Base-by-base conservation (phyloP, 1,140 invertebrate genomes). In the Brachystomella parvula region DNA sequence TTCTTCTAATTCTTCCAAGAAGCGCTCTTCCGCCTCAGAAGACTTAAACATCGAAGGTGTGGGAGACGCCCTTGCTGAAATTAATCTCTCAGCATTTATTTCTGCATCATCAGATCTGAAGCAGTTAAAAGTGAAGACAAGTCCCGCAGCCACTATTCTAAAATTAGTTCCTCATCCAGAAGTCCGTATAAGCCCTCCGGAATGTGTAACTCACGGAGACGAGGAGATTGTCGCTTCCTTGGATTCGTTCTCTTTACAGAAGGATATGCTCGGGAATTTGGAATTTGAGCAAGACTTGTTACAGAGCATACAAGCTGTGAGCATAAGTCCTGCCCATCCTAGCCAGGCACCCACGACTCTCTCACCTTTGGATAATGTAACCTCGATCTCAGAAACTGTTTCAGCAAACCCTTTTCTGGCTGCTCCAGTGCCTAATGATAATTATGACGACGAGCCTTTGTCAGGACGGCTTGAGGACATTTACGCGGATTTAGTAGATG, bases 271-370 rank as follows among this genome's bases (percentile, higher is more conserved):
- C 19, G 35, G 35, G 49, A 12, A 53, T 17, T 24, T 26, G 15
- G 24, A 24, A 17, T 53, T 70, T n/a, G 71, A 72, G 29, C 71
- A 70, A 65, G 71, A 72, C 9, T 39, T 72, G 2, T 61, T 72
- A 12, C 67, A 68, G 33, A 70, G 68, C 56, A 71, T 71, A 29
- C 65, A 70, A 64, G 66, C 71, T 15, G 68, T 72, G 2, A 65
- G 64, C 35, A 47, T 72, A 12, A n/a, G 49, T 26, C 61, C 64
- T 66, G 66, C 47, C 2, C 66, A 68, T 35, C 28, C 39, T 24
- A 47, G 61, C 3, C n/a, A n/a, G n/a, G n/a, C n/a, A n/a, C n/a
- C n/a, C n/a, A n/a, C n/a, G n/a, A n/a, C n/a, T n/a, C n/a, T n/a
- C n/a, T n/a, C n/a, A n/a, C n/a, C n/a, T n/a, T n/a, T n/a, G n/a